Conservation (phyloP, 2,113 vertebrate genomes). For the Tretioscincus oriximinensis region DNA sequence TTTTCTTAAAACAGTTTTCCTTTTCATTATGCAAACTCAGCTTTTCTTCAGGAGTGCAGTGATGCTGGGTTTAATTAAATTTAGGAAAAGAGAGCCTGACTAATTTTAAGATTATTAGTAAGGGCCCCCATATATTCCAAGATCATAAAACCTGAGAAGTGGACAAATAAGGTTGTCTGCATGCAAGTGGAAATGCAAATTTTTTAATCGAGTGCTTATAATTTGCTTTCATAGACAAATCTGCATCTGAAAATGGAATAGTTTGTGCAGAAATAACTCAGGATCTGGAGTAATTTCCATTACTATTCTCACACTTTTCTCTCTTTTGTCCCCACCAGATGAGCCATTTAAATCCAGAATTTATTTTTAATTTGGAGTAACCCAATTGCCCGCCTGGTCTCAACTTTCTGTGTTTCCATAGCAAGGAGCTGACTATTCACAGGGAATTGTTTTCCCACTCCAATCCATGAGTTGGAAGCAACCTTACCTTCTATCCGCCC, state of each 20-base stretch:
- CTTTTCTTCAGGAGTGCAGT: conserved; percentile 54
- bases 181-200: conserved; percentile 46
- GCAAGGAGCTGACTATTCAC: no score
- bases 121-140: conserved; percentile 62
- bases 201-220: conserved; percentile 39
- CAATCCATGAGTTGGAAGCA: no score
- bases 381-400: no score
- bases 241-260: conserved; percentile 23
- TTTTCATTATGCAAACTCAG: conserved; percentile 70
- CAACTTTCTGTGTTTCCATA: no score
- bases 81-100: conserved; percentile 58
- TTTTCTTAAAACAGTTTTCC: conserved; percentile 69
- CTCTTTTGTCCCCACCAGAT: neutral
- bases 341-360: no score
- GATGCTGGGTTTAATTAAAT: conserved; percentile 71
- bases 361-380: no score
- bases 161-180: conserved; percentile 61
- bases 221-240: conserved; percentile 42
- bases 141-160: conserved; percentile 59
- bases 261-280: conserved; percentile 13
- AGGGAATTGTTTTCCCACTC: no score
- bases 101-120: conserved; percentile 64
- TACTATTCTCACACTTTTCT: conserved; percentile 41
- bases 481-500: no score
- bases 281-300: conserved; percentile 32